Percentiles rank a stretch among this genome's conserved stretches.
These are phyloP conservation scores for Ascaphus truei DNA, from an alignment of 2,113 vertebrate genomes.

Conservation along the genomic window DNA sequence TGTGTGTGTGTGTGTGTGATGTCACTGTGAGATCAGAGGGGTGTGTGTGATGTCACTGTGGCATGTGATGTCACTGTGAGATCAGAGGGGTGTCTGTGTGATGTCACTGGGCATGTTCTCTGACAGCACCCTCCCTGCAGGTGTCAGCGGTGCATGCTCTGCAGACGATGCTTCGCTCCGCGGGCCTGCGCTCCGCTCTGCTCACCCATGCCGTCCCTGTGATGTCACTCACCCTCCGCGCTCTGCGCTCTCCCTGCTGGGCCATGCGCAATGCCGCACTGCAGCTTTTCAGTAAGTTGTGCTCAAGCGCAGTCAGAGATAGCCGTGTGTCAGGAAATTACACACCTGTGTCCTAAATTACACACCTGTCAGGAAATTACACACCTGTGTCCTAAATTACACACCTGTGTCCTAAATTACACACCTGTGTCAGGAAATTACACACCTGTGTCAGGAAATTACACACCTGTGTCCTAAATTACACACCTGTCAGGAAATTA, in stretches of 20 bases:
- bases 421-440: no score
- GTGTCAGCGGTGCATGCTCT: slow-evolving; percentile 81
- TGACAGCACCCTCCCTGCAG: slow-evolving; percentile 44
- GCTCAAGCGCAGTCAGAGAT: neutral
- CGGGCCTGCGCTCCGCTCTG: slow-evolving; percentile 62
- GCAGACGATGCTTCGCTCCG: slow-evolving; percentile 72
- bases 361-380: no score
- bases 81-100: neutral
- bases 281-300: slow-evolving; percentile 81
- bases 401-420: no score
- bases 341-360: no score
- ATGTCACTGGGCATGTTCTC: neutral
- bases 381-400: no score
- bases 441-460: no score
- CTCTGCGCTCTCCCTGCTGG: slow-evolving; percentile 78
- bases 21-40: neutral
- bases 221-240: slow-evolving; percentile 62
- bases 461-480: no score
- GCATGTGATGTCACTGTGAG: neutral
- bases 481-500: no score
- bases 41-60: neutral
- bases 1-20: neutral
- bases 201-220: slow-evolving; percentile 62
- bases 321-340: no score
- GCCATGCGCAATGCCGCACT: slow-evolving; percentile 86